phyloP scores from a whole-genome alignment of 2,113 vertebrate species.

The Podarcis cretensis region DNA sequence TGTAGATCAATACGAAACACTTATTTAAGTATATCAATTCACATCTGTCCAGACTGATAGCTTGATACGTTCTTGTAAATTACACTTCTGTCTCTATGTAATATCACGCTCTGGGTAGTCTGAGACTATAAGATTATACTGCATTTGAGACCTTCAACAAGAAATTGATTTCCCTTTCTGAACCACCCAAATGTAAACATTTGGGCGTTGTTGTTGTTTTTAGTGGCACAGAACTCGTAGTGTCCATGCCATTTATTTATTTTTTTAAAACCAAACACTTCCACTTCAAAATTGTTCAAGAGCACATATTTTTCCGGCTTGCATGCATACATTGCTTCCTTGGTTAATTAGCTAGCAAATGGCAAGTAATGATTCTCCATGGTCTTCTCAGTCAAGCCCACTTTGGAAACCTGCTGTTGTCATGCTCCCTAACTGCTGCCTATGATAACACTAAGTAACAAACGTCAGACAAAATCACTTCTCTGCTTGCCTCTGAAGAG shows the following conservation, averaged over 20 bases:
- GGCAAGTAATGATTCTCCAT: slow-evolving; percentile 14
- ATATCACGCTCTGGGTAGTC: not conserved
- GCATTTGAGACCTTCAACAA: not conserved
- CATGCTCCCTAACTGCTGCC: not conserved
- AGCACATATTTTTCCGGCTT: slow-evolving; percentile 48
- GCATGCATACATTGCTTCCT: slow-evolving; percentile 14
- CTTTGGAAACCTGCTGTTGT: slow-evolving; percentile 8
- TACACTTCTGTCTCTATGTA: not conserved
- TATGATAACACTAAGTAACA: not conserved
- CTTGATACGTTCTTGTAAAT: slow-evolving; percentile 30
- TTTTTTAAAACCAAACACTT: slow-evolving; percentile 41
- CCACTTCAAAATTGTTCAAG: slow-evolving; percentile 41
- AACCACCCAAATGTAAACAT: not conserved
- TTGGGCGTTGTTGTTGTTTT: not conserved
- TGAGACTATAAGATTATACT: not conserved
- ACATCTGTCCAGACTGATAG: slow-evolving; percentile 32
- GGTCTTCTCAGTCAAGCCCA: slow-evolving; percentile 20
- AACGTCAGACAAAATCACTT: not conserved
- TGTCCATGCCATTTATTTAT: not conserved
- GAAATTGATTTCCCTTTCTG: not conserved
- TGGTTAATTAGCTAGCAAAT: not conserved
- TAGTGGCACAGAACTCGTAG: slow-evolving; percentile 2
- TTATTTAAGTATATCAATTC: slow-evolving; percentile 46
- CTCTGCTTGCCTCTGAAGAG: not conserved
- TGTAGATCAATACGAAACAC: slow-evolving; percentile 45